Evolutionary conservation across 2,113 vertebrate genomes (phyloP).

Genomic region (Hemichromis elongatus): DNA sequence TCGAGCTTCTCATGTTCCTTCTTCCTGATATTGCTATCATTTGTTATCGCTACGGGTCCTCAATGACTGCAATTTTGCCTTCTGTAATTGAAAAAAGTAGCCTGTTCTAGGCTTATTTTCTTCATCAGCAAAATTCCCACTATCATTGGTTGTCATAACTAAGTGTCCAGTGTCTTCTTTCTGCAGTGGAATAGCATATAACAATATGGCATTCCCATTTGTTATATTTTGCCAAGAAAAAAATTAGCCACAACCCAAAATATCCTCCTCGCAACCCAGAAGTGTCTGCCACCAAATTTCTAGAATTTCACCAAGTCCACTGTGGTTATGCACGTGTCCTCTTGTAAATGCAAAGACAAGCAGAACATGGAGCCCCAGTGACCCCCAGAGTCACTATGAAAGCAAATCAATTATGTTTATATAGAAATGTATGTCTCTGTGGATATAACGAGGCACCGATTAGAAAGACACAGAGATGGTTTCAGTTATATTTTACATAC

Average conservation of each 20-base stretch:
- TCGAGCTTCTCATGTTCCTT: neutral
- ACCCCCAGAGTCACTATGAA: neutral
- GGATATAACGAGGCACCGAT: neutral
- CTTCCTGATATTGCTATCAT: neutral
- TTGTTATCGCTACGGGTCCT: neutral
- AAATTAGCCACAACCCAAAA: neutral
- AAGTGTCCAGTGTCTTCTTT: too few species aligned
- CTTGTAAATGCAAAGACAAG: neutral
- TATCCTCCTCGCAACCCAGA: neutral
- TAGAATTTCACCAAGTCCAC: neutral
- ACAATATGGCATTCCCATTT: neutral
- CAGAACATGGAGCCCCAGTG: accelerated
- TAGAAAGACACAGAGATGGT: neutral
- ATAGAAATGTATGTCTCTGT: neutral
- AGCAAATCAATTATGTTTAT: neutral
- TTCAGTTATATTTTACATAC: neutral
- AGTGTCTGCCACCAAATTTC: neutral
- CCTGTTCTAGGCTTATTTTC: too few species aligned
- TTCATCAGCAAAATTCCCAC: too few species aligned
- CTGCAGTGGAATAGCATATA: too few species aligned
- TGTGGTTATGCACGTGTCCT: neutral
- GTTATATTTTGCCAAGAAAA: neutral
- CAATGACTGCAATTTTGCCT: too few species aligned
- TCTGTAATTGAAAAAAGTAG: too few species aligned
- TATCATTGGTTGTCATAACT: too few species aligned